These are phyloP conservation scores for Prunella himalayana DNA, from an alignment of 2,113 vertebrate species.

Conservation along the genomic window DNA sequence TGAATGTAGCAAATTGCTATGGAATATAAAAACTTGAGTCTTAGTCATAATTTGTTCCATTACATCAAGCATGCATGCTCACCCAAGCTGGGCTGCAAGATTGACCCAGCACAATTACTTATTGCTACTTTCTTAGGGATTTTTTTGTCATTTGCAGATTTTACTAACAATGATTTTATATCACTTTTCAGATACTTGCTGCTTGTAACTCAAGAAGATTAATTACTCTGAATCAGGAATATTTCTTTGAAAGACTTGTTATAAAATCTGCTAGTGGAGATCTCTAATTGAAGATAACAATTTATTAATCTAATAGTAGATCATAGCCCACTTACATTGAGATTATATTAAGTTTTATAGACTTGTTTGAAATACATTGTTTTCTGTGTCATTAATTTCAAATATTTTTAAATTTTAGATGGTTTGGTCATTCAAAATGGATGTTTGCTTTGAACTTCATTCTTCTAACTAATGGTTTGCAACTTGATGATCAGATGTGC, in stretches of 20 bases:
- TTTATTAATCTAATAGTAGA: neutral
- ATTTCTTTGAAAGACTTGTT: neutral
- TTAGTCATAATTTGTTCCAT: neutral
- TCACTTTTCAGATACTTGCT: neutral
- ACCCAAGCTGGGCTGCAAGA: neutral
- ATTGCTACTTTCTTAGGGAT: fast-evolving
- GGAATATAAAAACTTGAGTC: neutral
- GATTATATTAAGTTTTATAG: neutral
- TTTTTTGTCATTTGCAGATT: neutral
- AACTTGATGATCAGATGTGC: neutral
- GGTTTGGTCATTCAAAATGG: neutral
- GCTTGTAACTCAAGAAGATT: neutral
- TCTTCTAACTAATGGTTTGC: neutral
- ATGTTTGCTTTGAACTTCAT: neutral
- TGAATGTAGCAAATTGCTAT: neutral
- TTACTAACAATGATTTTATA: neutral
- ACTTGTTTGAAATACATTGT: neutral
- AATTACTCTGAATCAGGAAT: neutral
- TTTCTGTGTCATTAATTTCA: neutral
- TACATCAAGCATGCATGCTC: neutral
- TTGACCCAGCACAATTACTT: neutral
- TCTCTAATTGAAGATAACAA: neutral
- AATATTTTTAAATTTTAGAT: neutral
- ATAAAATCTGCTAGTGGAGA: neutral
- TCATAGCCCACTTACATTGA: neutral